phyloP scores from a whole-genome alignment of 2,888 invertebrate species.

The Clitarchus hookeri region DNA sequence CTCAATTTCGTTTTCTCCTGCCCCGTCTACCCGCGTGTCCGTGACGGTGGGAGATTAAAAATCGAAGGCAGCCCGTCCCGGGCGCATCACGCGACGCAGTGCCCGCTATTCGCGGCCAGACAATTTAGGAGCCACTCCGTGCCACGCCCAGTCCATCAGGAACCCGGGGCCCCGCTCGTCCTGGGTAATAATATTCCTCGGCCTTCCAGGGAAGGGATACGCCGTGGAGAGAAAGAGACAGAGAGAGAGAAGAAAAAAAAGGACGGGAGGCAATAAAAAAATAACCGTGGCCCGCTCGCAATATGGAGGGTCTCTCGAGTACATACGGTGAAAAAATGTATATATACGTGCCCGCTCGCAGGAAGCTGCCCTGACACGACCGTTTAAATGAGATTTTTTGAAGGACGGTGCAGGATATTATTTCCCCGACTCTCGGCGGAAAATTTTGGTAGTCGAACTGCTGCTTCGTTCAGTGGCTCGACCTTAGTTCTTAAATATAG shows the following conservation, averaged over 20 bases:
- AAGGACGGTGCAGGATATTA: slow-evolving; percentile 14
- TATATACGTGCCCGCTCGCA: neutral
- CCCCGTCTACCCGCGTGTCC: neutral
- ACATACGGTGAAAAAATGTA: neutral
- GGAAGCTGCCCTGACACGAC: neutral
- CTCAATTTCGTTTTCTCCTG: no score
- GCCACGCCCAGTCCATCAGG: slow-evolving; percentile 35
- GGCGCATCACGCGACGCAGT: slow-evolving; percentile 21
- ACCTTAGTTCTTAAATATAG: neutral
- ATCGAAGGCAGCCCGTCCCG: slow-evolving; percentile 16
- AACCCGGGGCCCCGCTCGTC: slow-evolving; percentile 49
- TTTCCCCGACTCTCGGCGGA: neutral
- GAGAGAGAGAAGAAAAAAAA: slow-evolving; percentile 19
- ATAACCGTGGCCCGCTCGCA: slow-evolving; percentile 3
- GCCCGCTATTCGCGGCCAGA: slow-evolving; percentile 34
- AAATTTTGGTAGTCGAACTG: neutral
- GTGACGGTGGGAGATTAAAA: slow-evolving; percentile 22
- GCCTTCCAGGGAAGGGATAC: slow-evolving; percentile 24
- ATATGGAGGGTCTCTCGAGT: neutral
- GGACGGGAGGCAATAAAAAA: slow-evolving; percentile 24
- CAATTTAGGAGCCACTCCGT: slow-evolving; percentile 25
- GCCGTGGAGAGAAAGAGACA: slow-evolving; percentile 16
- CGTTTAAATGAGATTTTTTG: slow-evolving; percentile 14
- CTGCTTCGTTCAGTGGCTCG: neutral
- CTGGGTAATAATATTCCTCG: neutral